A percentile compares a stretch with the other conserved stretches of the same genome.
These are phyloP conservation scores for Podarcis siculus DNA, from an alignment of 2,797 vertebrate species.

Conservation along the genomic window DNA sequence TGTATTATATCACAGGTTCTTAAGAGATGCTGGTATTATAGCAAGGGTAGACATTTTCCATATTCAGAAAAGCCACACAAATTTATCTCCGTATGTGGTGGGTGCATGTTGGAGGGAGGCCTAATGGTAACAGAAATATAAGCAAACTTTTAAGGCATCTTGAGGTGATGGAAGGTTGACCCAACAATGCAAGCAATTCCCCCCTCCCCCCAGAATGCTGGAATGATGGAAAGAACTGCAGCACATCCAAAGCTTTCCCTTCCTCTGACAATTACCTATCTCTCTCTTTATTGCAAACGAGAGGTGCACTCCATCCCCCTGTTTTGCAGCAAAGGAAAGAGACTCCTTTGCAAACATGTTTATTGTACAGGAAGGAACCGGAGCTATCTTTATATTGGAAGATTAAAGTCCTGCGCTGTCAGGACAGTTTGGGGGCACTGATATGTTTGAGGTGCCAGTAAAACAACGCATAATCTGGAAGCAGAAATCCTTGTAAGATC, in stretches of 20 bases:
- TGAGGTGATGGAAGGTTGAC: not conserved
- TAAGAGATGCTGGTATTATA: not conserved
- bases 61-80: not conserved
- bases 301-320: too few species aligned
- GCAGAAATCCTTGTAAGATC: not conserved
- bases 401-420: not conserved
- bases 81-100: not conserved
- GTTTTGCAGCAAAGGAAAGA: not conserved
- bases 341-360: slow-evolving; percentile 28
- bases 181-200: not conserved
- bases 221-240: not conserved
- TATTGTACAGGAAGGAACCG: not conserved
- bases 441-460: not conserved
- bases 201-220: not conserved
- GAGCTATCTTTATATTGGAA: not conserved
- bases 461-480: too few species aligned
- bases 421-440: not conserved
- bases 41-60: accelerated
- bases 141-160: not conserved
- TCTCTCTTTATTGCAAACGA: too few species aligned
- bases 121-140: not conserved
- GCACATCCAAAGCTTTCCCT: too few species aligned
- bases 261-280: not conserved
- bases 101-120: not conserved
- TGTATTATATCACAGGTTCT: not conserved